A percentile compares a stretch with the other conserved stretches of the same genome.
Conservation (phyloP, 2,888 invertebrate species). For the Bellardia bayeri region DNA sequence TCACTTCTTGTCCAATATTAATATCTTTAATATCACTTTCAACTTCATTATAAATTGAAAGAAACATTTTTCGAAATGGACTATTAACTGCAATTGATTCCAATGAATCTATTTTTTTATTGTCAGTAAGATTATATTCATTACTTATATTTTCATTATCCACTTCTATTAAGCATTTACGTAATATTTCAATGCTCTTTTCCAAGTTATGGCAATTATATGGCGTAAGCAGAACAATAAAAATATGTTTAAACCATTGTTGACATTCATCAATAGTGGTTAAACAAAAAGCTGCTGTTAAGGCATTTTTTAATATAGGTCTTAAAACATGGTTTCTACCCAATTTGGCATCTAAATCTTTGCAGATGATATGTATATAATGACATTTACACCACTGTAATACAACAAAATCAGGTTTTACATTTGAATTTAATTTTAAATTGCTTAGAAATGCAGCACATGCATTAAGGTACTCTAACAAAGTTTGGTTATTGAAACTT, state of each 20-base stretch:
- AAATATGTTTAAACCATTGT: constrained; percentile 43
- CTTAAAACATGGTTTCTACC: constrained; percentile 26
- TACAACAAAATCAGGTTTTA: not conserved
- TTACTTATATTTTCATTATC: not conserved
- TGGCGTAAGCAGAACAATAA: constrained; percentile 18
- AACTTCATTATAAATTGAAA: no score
- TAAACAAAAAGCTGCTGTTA: constrained; percentile 20
- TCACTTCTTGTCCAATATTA: no score
- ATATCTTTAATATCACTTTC: no score
- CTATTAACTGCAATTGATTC: not conserved
- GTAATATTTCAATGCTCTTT: not conserved
- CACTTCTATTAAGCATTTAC: not conserved
- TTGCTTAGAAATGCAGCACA: constrained; percentile 8
- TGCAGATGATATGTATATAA: no score
- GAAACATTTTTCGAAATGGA: no score
- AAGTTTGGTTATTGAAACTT: constrained; percentile 25
- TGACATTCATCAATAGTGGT: not conserved
- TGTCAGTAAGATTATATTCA: constrained; percentile 4
- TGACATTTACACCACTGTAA: constrained; percentile 39
- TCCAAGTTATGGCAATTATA: not conserved
- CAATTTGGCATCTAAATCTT: constrained; percentile 12
- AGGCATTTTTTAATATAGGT: constrained; percentile 21
- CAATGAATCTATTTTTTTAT: not conserved
- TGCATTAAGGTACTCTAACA: not conserved
- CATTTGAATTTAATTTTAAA: not conserved